These are phyloP conservation scores for Cyprinodon brontotheroides DNA, from an alignment of 2,113 vertebrate genomes.

Conservation along the genomic window DNA sequence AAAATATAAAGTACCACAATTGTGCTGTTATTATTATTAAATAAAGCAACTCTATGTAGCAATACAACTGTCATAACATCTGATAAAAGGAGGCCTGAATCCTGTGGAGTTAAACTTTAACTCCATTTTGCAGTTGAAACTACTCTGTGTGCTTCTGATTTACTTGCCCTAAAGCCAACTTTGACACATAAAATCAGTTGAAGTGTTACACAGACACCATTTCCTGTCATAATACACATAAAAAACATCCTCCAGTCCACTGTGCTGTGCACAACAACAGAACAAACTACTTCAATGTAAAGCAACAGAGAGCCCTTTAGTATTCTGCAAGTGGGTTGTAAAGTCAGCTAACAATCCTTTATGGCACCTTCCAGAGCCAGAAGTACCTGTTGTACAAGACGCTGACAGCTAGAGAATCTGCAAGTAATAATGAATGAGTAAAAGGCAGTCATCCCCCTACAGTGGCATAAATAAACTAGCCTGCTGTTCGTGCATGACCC, in stretches of 20 bases:
- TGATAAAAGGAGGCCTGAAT: too few species aligned
- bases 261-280: neutral
- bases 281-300: slow-evolving; percentile 15
- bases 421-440: slow-evolving; percentile 58
- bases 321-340: slow-evolving; percentile 6
- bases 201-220: slow-evolving; percentile 1
- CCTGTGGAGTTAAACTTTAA: too few species aligned
- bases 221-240: neutral
- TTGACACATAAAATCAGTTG: neutral
- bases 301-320: slow-evolving; percentile 17
- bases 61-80: too few species aligned
- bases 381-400: slow-evolving; percentile 61
- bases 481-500: slow-evolving; percentile 67
- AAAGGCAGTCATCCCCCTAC: slow-evolving; percentile 52
- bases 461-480: slow-evolving; percentile 59
- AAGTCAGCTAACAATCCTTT: slow-evolving; percentile 25
- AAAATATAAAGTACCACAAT: too few species aligned
- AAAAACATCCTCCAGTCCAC: slow-evolving; percentile 9
- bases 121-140: too few species aligned
- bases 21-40: too few species aligned
- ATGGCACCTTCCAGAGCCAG: slow-evolving; percentile 25
- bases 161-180: neutral
- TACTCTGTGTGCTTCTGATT: neutral
- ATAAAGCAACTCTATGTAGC: too few species aligned
- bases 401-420: slow-evolving; percentile 39